phyloP scores from a whole-genome alignment of 2,797 vertebrate genomes.

The Taeniopygia guttata region DNA sequence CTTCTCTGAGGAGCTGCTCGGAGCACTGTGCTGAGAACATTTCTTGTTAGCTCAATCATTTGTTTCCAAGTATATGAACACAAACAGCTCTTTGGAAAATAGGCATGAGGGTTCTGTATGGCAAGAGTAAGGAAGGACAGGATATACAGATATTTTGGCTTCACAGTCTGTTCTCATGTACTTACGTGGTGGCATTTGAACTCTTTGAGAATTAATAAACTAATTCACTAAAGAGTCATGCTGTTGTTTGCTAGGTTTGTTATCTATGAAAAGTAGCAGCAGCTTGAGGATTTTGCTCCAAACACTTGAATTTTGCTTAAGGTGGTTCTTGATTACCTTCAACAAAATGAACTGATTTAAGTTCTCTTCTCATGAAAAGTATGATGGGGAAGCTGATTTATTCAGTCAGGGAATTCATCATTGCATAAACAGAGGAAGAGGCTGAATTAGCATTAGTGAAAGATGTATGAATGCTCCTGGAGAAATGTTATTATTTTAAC shows the following conservation, averaged over 20 bases:
- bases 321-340: neutral
- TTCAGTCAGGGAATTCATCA: neutral
- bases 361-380: neutral
- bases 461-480: neutral
- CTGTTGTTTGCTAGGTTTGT: neutral
- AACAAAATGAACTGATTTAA: neutral
- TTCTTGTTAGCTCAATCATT: neutral
- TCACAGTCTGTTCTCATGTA: neutral
- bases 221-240: neutral
- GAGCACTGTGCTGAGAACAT: neutral
- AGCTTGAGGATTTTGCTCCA: neutral
- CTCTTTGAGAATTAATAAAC: neutral
- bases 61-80: neutral
- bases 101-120: rapidly evolving
- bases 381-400: neutral
- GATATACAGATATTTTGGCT: neutral
- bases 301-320: neutral
- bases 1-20: rapidly evolving
- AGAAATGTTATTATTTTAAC: slow-evolving; percentile 33
- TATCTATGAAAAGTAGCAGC: neutral
- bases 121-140: neutral
- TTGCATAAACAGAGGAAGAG: slow-evolving; percentile 18
- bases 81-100: neutral
- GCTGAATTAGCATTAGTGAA: neutral
- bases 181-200: neutral